Conservation (phyloP, 2,113 vertebrate genomes). For the Climacteris rufus region DNA sequence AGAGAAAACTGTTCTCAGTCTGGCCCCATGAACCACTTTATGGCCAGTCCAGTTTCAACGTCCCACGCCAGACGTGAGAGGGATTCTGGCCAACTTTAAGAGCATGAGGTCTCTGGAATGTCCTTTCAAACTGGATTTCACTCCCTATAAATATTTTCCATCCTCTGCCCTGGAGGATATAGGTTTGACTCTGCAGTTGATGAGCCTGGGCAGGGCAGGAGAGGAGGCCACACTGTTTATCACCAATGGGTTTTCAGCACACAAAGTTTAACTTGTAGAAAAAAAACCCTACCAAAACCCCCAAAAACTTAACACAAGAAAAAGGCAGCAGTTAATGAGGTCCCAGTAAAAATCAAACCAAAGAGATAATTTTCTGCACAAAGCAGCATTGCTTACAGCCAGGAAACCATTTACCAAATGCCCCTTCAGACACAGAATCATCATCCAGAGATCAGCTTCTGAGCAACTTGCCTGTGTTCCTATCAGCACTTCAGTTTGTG, state of each 20-base stretch:
- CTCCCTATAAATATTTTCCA: constrained; percentile 43
- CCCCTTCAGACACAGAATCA: background rate
- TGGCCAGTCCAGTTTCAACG: background rate
- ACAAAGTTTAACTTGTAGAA: background rate
- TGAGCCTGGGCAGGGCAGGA: background rate
- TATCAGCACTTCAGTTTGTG: background rate
- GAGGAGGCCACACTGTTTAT: background rate
- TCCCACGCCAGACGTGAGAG: background rate
- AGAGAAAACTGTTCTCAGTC: constrained; percentile 41
- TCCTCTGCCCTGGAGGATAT: background rate
- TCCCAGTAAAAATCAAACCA: background rate
- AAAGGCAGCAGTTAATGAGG: background rate
- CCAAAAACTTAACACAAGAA: background rate
- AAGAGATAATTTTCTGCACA: background rate
- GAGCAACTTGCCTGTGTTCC: background rate
- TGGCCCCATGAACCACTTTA: constrained; percentile 22
- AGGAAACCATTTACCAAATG: background rate
- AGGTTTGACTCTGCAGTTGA: constrained; percentile 4
- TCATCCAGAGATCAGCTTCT: background rate
- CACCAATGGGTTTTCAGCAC: background rate
- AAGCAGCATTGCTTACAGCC: background rate
- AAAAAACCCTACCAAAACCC: background rate
- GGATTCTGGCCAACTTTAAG: constrained; percentile 19
- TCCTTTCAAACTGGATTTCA: constrained; percentile 41
- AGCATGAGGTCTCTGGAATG: constrained; percentile 17